Conservation (phyloP, 2,113 vertebrate species). For the Ptilonorhynchus violaceus region DNA sequence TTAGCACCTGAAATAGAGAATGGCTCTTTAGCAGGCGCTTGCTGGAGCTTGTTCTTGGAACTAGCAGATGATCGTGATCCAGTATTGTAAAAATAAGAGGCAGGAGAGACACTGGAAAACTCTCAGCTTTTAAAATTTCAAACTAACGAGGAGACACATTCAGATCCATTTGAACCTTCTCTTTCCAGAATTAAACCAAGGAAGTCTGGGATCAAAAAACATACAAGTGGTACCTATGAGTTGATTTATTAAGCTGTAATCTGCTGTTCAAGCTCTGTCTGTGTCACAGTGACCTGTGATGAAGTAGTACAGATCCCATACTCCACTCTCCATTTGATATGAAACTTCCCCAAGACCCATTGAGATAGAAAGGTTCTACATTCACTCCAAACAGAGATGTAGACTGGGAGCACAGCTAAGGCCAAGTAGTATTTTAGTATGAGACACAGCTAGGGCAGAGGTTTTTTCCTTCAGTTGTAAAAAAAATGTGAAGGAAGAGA, state of each 20-base stretch:
- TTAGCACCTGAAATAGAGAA: not conserved
- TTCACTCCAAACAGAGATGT: rapidly evolving
- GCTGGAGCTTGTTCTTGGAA: not conserved
- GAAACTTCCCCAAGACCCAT: not conserved
- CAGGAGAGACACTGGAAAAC: not conserved
- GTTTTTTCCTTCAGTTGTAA: not conserved
- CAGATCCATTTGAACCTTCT: not conserved
- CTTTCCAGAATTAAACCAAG: not conserved
- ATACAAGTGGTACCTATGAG: not conserved
- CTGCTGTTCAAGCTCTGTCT: not conserved
- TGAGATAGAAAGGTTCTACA: not conserved
- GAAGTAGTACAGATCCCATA: not conserved
- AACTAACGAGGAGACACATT: not conserved
- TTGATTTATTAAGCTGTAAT: not conserved
- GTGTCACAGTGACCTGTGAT: not conserved
- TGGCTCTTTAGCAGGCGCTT: not conserved
- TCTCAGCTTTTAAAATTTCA: not conserved
- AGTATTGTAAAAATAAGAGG: not conserved
- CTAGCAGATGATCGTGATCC: not conserved
- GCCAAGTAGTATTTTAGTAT: not conserved
- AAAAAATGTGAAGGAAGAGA: not conserved
- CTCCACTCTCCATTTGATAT: not conserved
- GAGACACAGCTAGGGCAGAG: not conserved
- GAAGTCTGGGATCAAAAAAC: not conserved
- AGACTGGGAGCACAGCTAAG: not conserved